Percentiles rank a stretch among this genome's conserved stretches.
Conservation (phyloP, 2,888 invertebrate genomes). For the Altica lythri region DNA sequence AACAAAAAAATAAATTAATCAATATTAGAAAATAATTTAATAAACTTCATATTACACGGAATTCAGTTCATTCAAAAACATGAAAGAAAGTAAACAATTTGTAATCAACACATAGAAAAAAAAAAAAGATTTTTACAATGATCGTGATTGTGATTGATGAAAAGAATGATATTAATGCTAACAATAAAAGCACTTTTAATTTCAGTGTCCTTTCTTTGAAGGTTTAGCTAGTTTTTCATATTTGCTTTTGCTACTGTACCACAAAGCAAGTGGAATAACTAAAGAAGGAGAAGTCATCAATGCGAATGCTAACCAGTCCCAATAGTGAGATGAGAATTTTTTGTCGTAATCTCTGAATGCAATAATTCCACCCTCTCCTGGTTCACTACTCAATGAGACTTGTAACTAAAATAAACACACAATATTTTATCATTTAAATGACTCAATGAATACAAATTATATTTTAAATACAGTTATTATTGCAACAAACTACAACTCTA, state of each 20-base stretch:
- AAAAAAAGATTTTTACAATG: constrained; percentile 15
- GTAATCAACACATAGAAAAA: background rate
- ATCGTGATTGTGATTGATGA: constrained; percentile 3
- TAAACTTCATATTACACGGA: constrained; percentile 10
- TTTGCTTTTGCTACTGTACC: constrained; percentile 94
- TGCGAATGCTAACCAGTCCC: constrained; percentile 96
- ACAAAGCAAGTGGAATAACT: constrained; percentile 90
- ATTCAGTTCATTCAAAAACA: constrained; percentile 23
- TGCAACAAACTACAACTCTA: no score
- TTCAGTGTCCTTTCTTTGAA: constrained; percentile 63
- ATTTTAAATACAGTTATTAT: no score
- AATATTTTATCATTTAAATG: no score
- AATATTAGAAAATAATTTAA: constrained; percentile 25
- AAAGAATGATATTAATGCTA: constrained; percentile 8
- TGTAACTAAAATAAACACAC: background rate
- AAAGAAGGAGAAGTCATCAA: constrained; percentile 95
- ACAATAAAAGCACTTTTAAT: constrained; percentile 1
- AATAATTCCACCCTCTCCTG: constrained; percentile 94
- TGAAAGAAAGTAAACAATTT: constrained; percentile 12
- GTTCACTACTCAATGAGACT: constrained; percentile 73
- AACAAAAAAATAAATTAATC: constrained; percentile 7
- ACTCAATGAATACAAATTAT: no score
- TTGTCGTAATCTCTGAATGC: constrained; percentile 92
- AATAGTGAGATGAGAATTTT: constrained; percentile 95
- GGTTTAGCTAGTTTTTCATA: constrained; percentile 80